Conservation (phyloP, 23 tunicate species). For the Aplidium turbinatum region DNA sequence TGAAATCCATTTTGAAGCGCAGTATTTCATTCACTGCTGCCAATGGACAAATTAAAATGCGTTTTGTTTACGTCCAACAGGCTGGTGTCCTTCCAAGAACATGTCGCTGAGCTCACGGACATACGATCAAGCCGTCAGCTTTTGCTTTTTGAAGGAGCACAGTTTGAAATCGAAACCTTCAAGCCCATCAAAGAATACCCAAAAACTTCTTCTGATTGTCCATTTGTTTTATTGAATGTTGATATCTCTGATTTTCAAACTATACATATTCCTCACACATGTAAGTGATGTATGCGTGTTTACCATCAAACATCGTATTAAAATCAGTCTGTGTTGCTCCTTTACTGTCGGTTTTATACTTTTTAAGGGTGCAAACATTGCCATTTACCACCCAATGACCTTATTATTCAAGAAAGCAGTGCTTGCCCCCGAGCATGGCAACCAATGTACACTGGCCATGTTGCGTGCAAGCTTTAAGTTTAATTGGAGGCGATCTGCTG, state of each 20-base stretch:
- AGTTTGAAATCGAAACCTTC: constrained; percentile 49
- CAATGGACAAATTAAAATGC: background rate
- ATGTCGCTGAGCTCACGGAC: constrained; percentile 62
- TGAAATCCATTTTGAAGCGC: constrained; percentile 60
- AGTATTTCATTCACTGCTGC: too few relatives aligned
- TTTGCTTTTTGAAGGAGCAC: constrained; percentile 54
- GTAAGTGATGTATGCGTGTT: constrained; percentile 68
- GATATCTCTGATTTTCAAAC: constrained; percentile 58
- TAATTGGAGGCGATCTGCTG: too few relatives aligned
- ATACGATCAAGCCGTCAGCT: constrained; percentile 55
- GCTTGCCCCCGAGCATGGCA: too few relatives aligned
- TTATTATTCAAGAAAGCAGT: too few relatives aligned
- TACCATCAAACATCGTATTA: too few relatives aligned
- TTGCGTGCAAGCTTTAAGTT: too few relatives aligned
- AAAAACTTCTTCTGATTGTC: constrained; percentile 42
- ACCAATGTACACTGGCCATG: too few relatives aligned
- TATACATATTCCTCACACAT: constrained; percentile 77
- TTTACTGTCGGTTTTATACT: background rate
- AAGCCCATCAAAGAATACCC: constrained; percentile 58
- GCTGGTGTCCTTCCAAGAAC: constrained; percentile 50
- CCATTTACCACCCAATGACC: too few relatives aligned
- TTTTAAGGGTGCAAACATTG: background rate
- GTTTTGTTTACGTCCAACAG: constrained; percentile 29
- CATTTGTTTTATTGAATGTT: constrained; percentile 45
- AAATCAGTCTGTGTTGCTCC: too few relatives aligned